These are phyloP conservation scores for Lerema accius DNA, from an alignment of 1,140 invertebrate genomes.

Conservation along the genomic window DNA sequence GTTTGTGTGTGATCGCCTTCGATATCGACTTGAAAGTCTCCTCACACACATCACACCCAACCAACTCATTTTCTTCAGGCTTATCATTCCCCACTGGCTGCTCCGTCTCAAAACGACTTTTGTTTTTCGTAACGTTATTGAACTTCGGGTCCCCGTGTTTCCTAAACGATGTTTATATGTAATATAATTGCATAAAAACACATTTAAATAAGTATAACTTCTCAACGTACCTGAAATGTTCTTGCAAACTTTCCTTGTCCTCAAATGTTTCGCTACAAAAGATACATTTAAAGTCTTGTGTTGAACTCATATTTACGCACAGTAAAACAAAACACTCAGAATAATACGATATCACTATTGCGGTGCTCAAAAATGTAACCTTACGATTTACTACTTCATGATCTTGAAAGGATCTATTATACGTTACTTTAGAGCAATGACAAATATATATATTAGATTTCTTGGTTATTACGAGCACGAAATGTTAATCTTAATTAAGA, in stretches of 20 bases:
- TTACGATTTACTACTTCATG: neutral
- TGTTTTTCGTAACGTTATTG: slow-evolving; percentile 52
- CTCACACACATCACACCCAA: slow-evolving; percentile 84
- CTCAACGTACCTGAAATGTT: slow-evolving; percentile 73
- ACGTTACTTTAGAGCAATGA: neutral
- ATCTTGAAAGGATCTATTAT: neutral
- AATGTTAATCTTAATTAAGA: neutral
- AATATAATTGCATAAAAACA: slow-evolving; percentile 23
- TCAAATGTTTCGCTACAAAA: slow-evolving; percentile 73
- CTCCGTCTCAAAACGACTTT: slow-evolving; percentile 46
- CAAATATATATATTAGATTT: slow-evolving; percentile 3
- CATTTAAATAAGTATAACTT: neutral
- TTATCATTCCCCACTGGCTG: slow-evolving; percentile 44
- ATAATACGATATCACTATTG: neutral
- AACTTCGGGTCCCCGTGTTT: slow-evolving; percentile 74
- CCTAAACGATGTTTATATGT: slow-evolving; percentile 45
- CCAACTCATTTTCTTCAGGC: slow-evolving; percentile 57
- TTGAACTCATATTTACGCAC: slow-evolving; percentile 34
- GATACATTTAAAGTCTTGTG: slow-evolving; percentile 65
- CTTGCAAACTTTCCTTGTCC: slow-evolving; percentile 68
- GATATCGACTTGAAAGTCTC: slow-evolving; percentile 85
- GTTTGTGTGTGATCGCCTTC: slow-evolving; percentile 87
- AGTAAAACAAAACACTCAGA: slow-evolving; percentile 20
- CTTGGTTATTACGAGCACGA: neutral
- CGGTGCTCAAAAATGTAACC: neutral